Evolutionary conservation across 2,797 vertebrate species (phyloP), one percentile per base, ranked within the genome.

Genomic region (Sebastes steindachneri): DNA sequence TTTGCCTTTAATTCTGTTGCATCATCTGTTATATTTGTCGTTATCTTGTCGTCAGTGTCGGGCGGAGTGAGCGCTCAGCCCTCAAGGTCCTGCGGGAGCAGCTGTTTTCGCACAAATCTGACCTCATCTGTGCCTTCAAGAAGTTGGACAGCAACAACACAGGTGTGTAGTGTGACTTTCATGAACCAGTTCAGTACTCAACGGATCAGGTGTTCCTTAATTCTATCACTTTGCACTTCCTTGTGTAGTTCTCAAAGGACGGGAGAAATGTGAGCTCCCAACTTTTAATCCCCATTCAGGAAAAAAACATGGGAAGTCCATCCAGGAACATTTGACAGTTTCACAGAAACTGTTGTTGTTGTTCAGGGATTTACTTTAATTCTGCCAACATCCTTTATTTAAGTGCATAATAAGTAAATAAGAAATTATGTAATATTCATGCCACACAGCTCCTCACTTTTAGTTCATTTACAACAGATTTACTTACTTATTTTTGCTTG

Each of bases 31-130:
- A 1, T 19, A 14, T 72, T 4, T 79, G 31, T 64, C 28, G 21
- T 78, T 51, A 2, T 67, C 65, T 78, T 17, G 1, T 37, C 75
- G 79, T 21, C 92, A 99, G 98, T 81, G 94, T 97, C 31, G 97
- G 97, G 72, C 94, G 95, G 80, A 97, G 97, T 0, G 98, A 99
- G 81, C 96, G 96, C 83, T 98, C 97, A 0, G 99, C 98, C 48
- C 96, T 99, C 63, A 96, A 95, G 90, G 96, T 97, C 31, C 93
- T 99, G 83, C 89, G 96, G 77, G 97, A 98, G 80, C 97, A 97
- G 89, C 88, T 99, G 31, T 99, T 99, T 92, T 95, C 96, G 21
- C 97, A 99, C 94, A 98, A 96, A 77, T 97, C 97, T 1, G 96
- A 96, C 74, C 97, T 99, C 87, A 92, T 97, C 57, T 84, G 85